Conservation (phyloP, 2,113 vertebrate genomes). For the Pithys albifrons region DNA sequence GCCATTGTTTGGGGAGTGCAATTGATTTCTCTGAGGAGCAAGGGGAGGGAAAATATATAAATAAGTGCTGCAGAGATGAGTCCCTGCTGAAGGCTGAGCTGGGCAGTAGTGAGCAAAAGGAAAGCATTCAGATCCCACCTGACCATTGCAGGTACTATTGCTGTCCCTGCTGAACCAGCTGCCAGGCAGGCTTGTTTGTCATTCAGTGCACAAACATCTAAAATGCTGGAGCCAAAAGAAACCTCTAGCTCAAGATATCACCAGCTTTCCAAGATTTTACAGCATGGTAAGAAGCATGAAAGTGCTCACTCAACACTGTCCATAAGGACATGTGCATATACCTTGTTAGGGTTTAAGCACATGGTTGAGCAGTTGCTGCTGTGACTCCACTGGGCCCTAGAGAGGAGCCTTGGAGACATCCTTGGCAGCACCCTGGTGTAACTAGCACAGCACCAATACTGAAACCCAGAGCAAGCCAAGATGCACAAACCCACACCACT, state of each 20-base stretch:
- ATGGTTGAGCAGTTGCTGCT: neutral
- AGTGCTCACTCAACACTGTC: neutral
- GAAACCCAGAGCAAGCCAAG: neutral
- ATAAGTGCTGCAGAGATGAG: neutral
- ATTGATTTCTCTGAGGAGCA: constrained; percentile 57
- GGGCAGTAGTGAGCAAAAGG: neutral
- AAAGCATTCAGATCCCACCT: neutral
- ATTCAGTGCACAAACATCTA: neutral
- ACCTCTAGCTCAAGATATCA: neutral
- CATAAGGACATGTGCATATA: neutral
- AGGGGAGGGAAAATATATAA: constrained; percentile 35
- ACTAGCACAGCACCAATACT: neutral
- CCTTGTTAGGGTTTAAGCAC: neutral
- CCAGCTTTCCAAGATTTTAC: neutral
- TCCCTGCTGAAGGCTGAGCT: neutral
- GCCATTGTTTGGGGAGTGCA: constrained; percentile 71
- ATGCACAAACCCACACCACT: accelerated
- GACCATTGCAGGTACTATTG: neutral
- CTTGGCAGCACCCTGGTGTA: neutral
- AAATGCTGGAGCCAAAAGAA: neutral
- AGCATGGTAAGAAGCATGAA: neutral
- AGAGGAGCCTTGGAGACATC: neutral
- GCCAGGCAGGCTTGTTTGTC: neutral
- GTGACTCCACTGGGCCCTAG: neutral
- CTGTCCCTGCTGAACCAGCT: neutral